Evolutionary conservation across 2,113 vertebrate species (phyloP), one percentile per base, ranked within the genome.

Genomic region (Lamprologus speciosus): DNA sequence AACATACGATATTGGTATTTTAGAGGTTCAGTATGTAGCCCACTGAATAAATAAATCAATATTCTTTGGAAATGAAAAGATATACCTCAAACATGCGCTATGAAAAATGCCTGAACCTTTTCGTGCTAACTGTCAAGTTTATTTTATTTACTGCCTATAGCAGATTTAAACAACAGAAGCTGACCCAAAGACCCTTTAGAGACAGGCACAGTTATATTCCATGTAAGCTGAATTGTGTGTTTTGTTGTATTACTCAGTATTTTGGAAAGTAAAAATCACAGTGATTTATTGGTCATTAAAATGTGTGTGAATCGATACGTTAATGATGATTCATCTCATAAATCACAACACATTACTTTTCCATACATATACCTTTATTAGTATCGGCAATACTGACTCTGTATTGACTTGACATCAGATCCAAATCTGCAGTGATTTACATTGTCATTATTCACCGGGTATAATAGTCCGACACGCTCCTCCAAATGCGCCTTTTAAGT

Each of bases 221-320:
- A 63, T 7, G 31, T 65, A 35, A 35, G 60, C 17, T 35, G 17
- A 35, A 65, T 35, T 35, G 31, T 35, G 31, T n/a, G 60, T 65
- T 65, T 65, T 3, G 60, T n/a, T 35, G 60, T n/a, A 35, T 63
- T 63, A 35, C 58, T 63, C 58, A n/a, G 58, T 35, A 63, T n/a
- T 63, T 7, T n/a, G 31, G 60, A 35, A 65, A 57, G 10, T 14
- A 26, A 26, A 65, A 12, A 35, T 37, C 60, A 65, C 17, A 35
- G 58, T 63, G 58, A 11, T 65, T 35, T n/a, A 65, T 35, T 65
- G 60, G 17, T 65, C 31, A 65, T 65, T 35, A 35, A 65, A 65
- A 65, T 35, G 9, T 65, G 31, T 65, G 17, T 35, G 4, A 65
- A 65, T 11, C 0, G 16, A 63, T 35, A 37, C 6, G 6, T 65